Evolutionary conservation across 2,888 invertebrate species (phyloP).

Genomic region (Thera obeliscata): DNA sequence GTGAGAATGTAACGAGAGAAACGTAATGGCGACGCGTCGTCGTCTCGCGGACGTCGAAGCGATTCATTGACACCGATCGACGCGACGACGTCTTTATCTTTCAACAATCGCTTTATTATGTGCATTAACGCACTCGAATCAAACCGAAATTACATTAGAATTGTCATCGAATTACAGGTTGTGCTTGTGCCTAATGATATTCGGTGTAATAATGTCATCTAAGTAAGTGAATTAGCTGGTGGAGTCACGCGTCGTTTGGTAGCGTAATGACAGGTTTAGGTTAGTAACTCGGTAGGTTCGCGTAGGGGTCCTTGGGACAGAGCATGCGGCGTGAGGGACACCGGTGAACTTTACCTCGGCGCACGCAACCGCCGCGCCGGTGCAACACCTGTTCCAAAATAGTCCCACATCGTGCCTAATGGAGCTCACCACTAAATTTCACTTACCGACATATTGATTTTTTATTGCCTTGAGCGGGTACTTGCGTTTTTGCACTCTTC

Average conservation of each 20-base stretch:
- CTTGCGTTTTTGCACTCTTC: not conserved
- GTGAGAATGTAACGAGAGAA: slow-evolving; percentile 33
- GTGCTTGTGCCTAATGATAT: slow-evolving; percentile 53
- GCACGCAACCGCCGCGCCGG: slow-evolving; percentile 34
- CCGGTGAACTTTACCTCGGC: slow-evolving; percentile 55
- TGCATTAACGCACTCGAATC: slow-evolving; percentile 47
- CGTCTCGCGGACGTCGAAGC: slow-evolving; percentile 14
- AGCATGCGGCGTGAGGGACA: slow-evolving; percentile 45
- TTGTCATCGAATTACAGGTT: slow-evolving; percentile 55
- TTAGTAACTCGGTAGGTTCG: not conserved
- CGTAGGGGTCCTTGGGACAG: slow-evolving; percentile 20
- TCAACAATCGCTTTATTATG: slow-evolving; percentile 52
- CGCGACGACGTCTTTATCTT: slow-evolving; percentile 47
- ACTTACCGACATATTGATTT: slow-evolving; percentile 12
- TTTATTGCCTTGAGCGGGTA: not conserved
- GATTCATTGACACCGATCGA: slow-evolving; percentile 40
- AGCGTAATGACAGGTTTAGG: slow-evolving; percentile 51
- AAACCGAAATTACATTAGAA: slow-evolving; percentile 47
- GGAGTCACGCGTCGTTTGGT: slow-evolving; percentile 68
- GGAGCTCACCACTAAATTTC: slow-evolving; percentile 12
- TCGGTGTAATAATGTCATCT: slow-evolving; percentile 66
- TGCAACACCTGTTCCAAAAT: slow-evolving; percentile 45
- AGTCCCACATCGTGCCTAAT: slow-evolving; percentile 12
- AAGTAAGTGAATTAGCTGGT: slow-evolving; percentile 58
- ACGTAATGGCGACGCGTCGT: slow-evolving; percentile 29